Evolutionary conservation across 2,797 vertebrate species (phyloP), one percentile per base, ranked within the genome.

Genomic region (Cynopterus sphinx): DNA sequence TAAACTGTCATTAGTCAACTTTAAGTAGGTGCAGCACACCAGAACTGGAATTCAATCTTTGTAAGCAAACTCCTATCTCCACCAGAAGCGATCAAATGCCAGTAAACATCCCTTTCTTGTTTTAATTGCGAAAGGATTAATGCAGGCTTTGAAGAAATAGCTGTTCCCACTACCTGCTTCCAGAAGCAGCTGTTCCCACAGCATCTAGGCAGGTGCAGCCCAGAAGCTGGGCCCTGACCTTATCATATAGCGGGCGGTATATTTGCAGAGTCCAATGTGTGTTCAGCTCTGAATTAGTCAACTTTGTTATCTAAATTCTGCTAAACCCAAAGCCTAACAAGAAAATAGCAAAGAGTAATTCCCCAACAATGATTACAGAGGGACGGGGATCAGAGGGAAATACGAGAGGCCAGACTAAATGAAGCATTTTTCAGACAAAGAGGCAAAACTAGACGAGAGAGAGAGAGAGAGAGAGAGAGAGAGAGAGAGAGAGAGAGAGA

Each of bases 21-120:
- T 90, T 21, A 94, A 97, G 97, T 63, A 78, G 70, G 67, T 22
- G 0, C 71, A 63, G n/a, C 75, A 46, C 85, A 49, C 22, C 87
- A 91, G 88, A 93, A 70, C 78, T 46, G 90, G 89, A 90, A 96
- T 59, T 85, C 95, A 53, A 43, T 77, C 95, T 96, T 92, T 85
- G 81, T 63, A 73, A 96, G 96, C 87, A 83, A 93, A 91, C 79
- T 92, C 63, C 15, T 77, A 13, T 94, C 96, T 95, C 84, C 46
- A 68, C 84, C 51, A 16, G n/a, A 93, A 96, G 94, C 10, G 46
- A 94, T 87, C 90, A 21, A 86, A 95, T 49, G 83, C 87, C 92
- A 83, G 77, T 91, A 95, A 96, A 96, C 96, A 88, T 93, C 83
- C 95, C 89, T 96, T 97, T 97, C 96, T 97, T 96, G 92, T 97